Percentiles rank a stretch among this genome's conserved stretches.
phyloP scores from a whole-genome alignment of 2,113 vertebrate genomes.

The Mastomys natalensis region DNA sequence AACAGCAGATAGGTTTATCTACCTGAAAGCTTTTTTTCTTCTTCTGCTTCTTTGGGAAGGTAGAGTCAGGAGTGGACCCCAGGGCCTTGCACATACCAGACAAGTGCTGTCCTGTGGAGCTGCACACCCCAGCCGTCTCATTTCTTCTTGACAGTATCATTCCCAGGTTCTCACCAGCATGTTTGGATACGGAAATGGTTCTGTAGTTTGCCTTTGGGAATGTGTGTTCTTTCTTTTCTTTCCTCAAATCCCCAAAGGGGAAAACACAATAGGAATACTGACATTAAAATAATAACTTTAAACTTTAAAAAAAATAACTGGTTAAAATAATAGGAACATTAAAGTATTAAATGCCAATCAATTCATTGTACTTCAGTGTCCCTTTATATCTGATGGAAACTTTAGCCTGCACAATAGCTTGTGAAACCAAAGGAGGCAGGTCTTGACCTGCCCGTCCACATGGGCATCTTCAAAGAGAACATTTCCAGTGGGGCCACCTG shows the following conservation, averaged over 20 bases:
- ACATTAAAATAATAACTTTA: background rate
- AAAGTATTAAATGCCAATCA: conserved; percentile 19
- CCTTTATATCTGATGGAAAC: background rate
- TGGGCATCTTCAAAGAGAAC: conserved; percentile 9
- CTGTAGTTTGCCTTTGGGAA: conserved; percentile 9
- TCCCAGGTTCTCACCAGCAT: background rate
- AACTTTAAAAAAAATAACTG: background rate
- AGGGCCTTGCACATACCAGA: background rate
- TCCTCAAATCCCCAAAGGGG: background rate
- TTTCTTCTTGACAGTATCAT: background rate
- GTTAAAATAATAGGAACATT: conserved; percentile 13
- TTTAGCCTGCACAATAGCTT: background rate
- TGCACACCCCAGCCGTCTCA: too few relatives aligned
- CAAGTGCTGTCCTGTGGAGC: background rate
- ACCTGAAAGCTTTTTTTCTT: background rate
- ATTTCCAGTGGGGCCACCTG: background rate
- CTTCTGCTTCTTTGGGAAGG: background rate
- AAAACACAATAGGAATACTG: background rate
- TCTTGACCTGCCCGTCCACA: background rate
- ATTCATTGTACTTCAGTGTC: conserved; percentile 10
- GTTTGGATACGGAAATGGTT: conserved; percentile 17
- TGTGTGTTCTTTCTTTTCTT: background rate
- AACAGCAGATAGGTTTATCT: conserved; percentile 16
- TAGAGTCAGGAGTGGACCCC: background rate
- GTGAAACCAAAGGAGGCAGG: conserved; percentile 5